A percentile compares a stretch with the other conserved stretches of the same genome.
These are phyloP conservation scores for Drosophila longiperda DNA, from an alignment of 2,888 invertebrate species.

Conservation along the genomic window DNA sequence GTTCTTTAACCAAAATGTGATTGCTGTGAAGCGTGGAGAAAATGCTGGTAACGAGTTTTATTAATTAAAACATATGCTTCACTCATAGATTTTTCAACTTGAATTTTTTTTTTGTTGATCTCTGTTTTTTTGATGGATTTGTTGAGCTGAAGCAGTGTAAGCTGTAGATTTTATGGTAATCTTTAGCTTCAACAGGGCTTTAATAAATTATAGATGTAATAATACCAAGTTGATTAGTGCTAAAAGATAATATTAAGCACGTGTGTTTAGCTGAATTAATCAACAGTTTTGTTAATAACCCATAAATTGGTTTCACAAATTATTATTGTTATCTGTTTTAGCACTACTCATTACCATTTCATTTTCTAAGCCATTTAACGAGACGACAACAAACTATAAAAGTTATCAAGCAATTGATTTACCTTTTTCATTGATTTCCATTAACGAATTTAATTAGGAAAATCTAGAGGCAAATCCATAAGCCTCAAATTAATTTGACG, in stretches of 20 bases:
- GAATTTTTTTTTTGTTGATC: slow-evolving; percentile 11
- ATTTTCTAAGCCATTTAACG: slow-evolving; percentile 42
- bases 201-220: slow-evolving; percentile 47
- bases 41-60: slow-evolving; percentile 61
- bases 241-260: not conserved
- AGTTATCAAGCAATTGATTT: slow-evolving; percentile 55
- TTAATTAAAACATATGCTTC: slow-evolving; percentile 63
- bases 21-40: slow-evolving; percentile 54
- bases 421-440: slow-evolving; percentile 35
- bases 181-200: slow-evolving; percentile 25
- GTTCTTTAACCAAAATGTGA: slow-evolving; percentile 48
- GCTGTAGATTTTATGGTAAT: slow-evolving; percentile 46
- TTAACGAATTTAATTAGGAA: slow-evolving; percentile 52
- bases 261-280: slow-evolving; percentile 15
- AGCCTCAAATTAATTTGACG: slow-evolving; percentile 20
- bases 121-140: slow-evolving; percentile 12
- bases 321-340: slow-evolving; percentile 26
- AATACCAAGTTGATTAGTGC: not conserved
- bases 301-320: slow-evolving; percentile 16
- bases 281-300: slow-evolving; percentile 27
- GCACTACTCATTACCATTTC: slow-evolving; percentile 6
- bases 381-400: slow-evolving; percentile 33
- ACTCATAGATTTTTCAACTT: not conserved
- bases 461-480: slow-evolving; percentile 14
- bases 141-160: slow-evolving; percentile 35